These are phyloP conservation scores for Actinemys pallida DNA, from an alignment of 2,113 vertebrate species.

Conservation along the genomic window DNA sequence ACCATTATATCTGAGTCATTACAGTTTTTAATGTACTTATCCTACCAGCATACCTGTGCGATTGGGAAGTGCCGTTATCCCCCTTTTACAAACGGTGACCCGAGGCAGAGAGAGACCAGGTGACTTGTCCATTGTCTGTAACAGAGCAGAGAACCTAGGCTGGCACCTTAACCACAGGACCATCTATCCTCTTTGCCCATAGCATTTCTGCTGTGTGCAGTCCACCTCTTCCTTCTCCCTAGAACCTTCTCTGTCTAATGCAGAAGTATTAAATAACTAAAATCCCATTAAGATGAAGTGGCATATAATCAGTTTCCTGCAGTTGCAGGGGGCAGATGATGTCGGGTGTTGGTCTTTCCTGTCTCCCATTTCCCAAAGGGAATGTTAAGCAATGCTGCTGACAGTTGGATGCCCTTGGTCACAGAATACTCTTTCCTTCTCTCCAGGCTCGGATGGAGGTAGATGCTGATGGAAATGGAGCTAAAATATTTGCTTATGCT, in stretches of 20 bases:
- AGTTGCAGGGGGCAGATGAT: not conserved
- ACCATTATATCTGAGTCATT: not conserved
- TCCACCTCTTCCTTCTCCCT: not conserved
- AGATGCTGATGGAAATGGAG: slow-evolving; percentile 97
- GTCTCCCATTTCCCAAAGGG: rapidly evolving
- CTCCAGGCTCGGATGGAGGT: slow-evolving; percentile 97
- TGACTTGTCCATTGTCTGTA: not conserved
- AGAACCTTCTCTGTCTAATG: not conserved
- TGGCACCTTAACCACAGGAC: not conserved
- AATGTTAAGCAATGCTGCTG: not conserved
- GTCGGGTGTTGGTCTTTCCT: not conserved
- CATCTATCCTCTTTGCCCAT: not conserved
- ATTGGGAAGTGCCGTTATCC: not conserved
- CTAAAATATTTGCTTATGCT: slow-evolving; percentile 97
- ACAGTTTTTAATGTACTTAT: not conserved
- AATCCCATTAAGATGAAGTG: rapidly evolving
- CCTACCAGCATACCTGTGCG: not conserved
- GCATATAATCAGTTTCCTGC: not conserved
- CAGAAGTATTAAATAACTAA: not conserved
- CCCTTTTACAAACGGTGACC: not conserved
- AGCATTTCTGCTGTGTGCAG: not conserved
- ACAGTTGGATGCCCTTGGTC: not conserved
- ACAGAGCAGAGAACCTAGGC: not conserved
- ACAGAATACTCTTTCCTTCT: not conserved
- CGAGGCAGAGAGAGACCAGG: not conserved